These are phyloP conservation scores for Echinometra lucunter DNA, from an alignment of 53 echinoderm and acorn worm species.

Conservation along the genomic window DNA sequence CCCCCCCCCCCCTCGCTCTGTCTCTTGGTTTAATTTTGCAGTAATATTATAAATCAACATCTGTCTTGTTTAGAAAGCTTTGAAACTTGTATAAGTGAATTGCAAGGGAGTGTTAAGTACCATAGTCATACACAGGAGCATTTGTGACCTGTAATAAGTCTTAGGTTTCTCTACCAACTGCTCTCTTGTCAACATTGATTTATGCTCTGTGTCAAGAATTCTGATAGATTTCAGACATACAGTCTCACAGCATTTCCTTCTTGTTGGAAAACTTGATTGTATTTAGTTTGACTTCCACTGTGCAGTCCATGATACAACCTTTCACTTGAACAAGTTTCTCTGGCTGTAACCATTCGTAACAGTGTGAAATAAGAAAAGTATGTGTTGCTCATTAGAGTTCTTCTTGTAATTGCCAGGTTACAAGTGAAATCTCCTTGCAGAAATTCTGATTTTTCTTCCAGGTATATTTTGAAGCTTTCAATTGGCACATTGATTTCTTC, in stretches of 20 bases:
- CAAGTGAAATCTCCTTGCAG: background rate
- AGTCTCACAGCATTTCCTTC: background rate
- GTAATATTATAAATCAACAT: background rate
- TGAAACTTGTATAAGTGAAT: conserved; percentile 1
- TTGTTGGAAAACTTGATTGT: background rate
- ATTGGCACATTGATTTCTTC: no score
- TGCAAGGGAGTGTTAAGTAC: conserved; percentile 23
- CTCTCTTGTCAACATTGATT: conserved; percentile 44
- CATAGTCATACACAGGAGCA: background rate
- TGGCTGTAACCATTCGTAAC: background rate
- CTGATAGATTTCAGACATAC: conserved; percentile 35
- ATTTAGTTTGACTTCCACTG: background rate
- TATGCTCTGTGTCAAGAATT: conserved; percentile 1
- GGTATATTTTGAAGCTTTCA: no score
- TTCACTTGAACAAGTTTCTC: background rate
- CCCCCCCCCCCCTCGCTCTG: background rate
- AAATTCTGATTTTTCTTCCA: background rate
- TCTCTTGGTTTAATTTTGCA: background rate
- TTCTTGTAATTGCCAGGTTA: background rate
- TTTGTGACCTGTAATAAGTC: conserved; percentile 45
- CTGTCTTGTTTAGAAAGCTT: background rate
- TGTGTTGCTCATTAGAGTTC: background rate
- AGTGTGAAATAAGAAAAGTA: background rate
- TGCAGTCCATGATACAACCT: background rate
- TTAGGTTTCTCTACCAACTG: conserved; percentile 46